Evolutionary conservation across 2,888 invertebrate genomes (phyloP).

Genomic region (Orchesella flavescens): DNA sequence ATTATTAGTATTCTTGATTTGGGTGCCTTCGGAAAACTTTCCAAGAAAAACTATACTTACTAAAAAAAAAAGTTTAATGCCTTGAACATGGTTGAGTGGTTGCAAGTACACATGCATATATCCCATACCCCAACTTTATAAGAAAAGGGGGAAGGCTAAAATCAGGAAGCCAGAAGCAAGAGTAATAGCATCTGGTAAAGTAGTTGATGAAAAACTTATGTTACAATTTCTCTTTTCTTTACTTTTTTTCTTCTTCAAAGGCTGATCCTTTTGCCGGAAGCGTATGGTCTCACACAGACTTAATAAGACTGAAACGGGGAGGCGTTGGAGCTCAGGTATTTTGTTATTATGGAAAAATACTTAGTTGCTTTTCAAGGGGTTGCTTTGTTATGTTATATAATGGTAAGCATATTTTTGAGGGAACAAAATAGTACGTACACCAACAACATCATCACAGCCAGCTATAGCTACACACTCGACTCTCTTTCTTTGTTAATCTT

Average conservation of each 20-base stretch:
- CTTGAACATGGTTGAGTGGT: not conserved
- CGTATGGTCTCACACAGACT: constrained; percentile 74
- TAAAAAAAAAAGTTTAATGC: constrained; percentile 28
- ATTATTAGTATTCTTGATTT: constrained; percentile 37
- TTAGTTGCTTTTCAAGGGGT: too few relatives aligned
- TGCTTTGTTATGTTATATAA: too few relatives aligned
- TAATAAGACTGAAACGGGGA: constrained; percentile 74
- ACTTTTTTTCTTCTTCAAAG: constrained; percentile 46
- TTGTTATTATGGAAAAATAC: not conserved
- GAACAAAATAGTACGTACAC: too few relatives aligned
- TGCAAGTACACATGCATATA: not conserved
- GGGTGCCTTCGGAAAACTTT: constrained; percentile 11
- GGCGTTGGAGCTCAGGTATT: constrained; percentile 74
- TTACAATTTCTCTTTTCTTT: not conserved
- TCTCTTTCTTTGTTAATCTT: too few relatives aligned
- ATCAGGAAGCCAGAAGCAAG: constrained; percentile 22
- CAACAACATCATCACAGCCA: too few relatives aligned
- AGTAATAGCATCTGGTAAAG: not conserved
- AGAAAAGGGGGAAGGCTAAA: not conserved
- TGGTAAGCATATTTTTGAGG: too few relatives aligned
- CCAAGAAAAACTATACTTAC: not conserved
- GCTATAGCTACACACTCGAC: too few relatives aligned
- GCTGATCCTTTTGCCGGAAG: constrained; percentile 71
- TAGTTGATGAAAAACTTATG: constrained; percentile 15
- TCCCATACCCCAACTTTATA: not conserved